These are phyloP conservation scores for Halictus ligatus DNA, from an alignment of 2,888 invertebrate genomes.

Conservation along the genomic window DNA sequence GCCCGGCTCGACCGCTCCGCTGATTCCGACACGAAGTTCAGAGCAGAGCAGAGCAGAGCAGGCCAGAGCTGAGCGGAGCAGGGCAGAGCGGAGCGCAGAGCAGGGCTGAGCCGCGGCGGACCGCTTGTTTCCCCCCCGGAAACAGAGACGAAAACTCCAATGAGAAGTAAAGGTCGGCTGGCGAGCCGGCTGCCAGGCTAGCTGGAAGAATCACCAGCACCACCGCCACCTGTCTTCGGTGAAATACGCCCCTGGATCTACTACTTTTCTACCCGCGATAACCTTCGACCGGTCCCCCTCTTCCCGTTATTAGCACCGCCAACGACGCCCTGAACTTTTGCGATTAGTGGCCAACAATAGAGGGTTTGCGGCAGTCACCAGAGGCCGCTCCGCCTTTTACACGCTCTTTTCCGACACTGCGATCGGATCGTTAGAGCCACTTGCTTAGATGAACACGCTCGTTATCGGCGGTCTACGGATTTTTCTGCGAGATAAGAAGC, in stretches of 20 bases:
- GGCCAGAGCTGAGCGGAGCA: conserved; percentile 17
- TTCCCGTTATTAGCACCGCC: conserved; percentile 10
- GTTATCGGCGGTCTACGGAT: background rate
- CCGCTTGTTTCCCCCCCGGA: conserved; percentile 58
- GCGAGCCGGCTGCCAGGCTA: background rate
- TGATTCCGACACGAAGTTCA: conserved; percentile 75
- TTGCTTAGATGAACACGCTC: background rate
- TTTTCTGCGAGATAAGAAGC: background rate
- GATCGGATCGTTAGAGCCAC: background rate
- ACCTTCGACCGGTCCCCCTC: conserved; percentile 15
- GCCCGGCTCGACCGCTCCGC: conserved; percentile 72
- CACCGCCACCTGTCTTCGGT: conserved; percentile 53
- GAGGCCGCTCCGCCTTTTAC: background rate
- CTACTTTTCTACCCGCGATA: conserved; percentile 49
- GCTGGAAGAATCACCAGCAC: conserved; percentile 39
- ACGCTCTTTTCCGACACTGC: background rate
- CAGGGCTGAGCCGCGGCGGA: conserved; percentile 25
- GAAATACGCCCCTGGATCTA: conserved; percentile 61
- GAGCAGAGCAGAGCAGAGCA: conserved; percentile 21
- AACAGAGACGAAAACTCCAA: conserved; percentile 70
- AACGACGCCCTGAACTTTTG: background rate
- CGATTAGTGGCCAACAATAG: background rate
- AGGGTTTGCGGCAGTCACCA: background rate
- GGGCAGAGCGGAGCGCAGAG: conserved; percentile 1
- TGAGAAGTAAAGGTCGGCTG: conserved; percentile 64